Percentiles rank a stretch among this genome's conserved stretches.
Conservation (phyloP, 2,888 invertebrate genomes). For the Chalcis sispes region DNA sequence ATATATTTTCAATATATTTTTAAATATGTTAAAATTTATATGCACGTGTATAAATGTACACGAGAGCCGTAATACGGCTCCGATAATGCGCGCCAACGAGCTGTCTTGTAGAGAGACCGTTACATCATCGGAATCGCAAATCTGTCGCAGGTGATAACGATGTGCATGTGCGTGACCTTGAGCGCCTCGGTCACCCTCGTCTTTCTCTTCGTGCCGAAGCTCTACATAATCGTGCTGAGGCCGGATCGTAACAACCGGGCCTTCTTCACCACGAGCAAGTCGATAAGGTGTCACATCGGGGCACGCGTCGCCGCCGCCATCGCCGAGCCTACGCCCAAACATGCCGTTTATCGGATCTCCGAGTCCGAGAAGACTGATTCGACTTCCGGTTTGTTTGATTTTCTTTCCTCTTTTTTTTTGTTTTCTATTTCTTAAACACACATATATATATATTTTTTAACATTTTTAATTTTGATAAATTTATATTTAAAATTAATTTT, state of each 20-base stretch:
- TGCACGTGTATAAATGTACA: no score
- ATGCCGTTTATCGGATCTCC: constrained; percentile 62
- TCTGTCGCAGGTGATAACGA: constrained; percentile 65
- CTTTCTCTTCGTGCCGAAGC: constrained; percentile 86
- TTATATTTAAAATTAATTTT: no score
- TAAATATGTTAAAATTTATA: no score
- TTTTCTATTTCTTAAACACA: no score
- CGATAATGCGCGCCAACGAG: no score
- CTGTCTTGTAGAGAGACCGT: no score
- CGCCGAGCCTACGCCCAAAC: constrained; percentile 65
- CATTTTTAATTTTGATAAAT: no score
- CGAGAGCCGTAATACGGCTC: no score
- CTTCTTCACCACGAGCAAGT: constrained; percentile 80
- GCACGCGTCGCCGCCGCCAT: constrained; percentile 76
- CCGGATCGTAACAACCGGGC: constrained; percentile 86
- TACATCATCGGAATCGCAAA: neutral
- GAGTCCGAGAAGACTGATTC: constrained; percentile 57
- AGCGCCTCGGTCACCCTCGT: constrained; percentile 85
- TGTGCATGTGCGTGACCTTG: constrained; percentile 84
- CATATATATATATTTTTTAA: no score
- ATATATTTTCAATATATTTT: no score
- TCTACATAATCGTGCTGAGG: constrained; percentile 85
- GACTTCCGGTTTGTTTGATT: constrained; percentile 52
- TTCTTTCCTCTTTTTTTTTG: no score
- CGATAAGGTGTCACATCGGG: constrained; percentile 80